Base-by-base conservation (phyloP, 1,140 invertebrate genomes). In the Carcinoscorpius rotundicauda region DNA sequence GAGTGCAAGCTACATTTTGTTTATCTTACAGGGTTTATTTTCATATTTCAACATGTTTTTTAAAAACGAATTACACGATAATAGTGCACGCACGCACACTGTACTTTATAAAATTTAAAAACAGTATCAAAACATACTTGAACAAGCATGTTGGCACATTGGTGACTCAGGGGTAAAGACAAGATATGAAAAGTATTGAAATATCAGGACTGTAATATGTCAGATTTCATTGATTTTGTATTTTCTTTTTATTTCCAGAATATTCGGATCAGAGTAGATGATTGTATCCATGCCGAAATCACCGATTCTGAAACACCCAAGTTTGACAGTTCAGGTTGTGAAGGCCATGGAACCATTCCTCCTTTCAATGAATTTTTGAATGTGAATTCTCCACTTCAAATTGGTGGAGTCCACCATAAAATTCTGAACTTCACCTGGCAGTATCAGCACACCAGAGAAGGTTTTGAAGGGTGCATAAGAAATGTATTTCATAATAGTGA, bases 401-500 rank as follows among this genome's bases (percentile, higher is more conserved):
- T 98, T 57, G 94, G 94, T 52, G 95, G 95, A 3, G 76, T 92
- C 4, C 88, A 91, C 73, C 85, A 91, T 48, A 88, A 92, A 72
- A 86, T 88, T 59, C 71, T 73, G 69, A 90, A 93, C 62, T 69
- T 66, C 86, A 51, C 88, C 86, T 6, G 72, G 71, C 60, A 64
- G 9, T 68, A 73, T 64, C 68, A 72, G 6, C 64, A 71, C 6
- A 69, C 68, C 6, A 73, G 74, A 49, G 90, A 90, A 78, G 88
- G 86, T 4, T 98, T 97, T 75, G 89, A 93, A 73, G 96, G 96
- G 5, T 98, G 96, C 77, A 91, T 98, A 53, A 84, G 89, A 68
- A 97, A 97, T 75, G 79, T 98, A n/a, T 87, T 96, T 71, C 93
- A 97, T 75, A 97, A 98, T 74, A 96, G 93, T 71, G 91, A 93